Evolutionary conservation across 2,797 vertebrate species (phyloP), one percentile per base, ranked within the genome.

Genomic region (Anguilla pacifica): DNA sequence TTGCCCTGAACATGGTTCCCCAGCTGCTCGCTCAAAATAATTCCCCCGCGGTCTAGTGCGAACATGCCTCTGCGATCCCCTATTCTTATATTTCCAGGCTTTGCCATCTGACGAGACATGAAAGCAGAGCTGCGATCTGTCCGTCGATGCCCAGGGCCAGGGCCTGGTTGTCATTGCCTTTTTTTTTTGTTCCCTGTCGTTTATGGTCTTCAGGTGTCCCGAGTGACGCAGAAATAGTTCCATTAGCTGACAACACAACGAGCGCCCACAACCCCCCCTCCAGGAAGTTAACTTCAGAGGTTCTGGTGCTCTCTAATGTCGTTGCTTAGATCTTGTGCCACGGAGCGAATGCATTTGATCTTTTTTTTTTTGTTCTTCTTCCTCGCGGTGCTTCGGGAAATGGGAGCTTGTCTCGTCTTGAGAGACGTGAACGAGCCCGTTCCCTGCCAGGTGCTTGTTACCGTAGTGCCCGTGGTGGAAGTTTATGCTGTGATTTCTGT

Each of bases 101-200:
- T 53, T 86, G 6, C 25, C 39, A 61, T 86, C 77, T 59, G 3
- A 35, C 9, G 0, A 13, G 10, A 7, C 77, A 87, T 83, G 25
- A 79, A 51, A 89, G 86, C n/a, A 61, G 22, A 59, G 49, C 28
- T 57, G 53, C 72, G 61, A n/a, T 31, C 67, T 28, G 83, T 81
- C 31, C 35, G 17, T 53, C 5, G 4, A 28, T 15, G 35, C 43
- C 86, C 11, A 72, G 55, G 86, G 91, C 91, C 87, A 89, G 93
- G 93, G 92, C 89, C 92, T 77, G 84, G 61, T 87, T 90, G 82
- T 61, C 31, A 89, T 90, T 88, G 67, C 88, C 83, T 86, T 57
- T 31, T 79, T 57, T 90, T 64, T 35, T 74, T 59, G 85, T 92
- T 90, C 87, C 88, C 70, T 82, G 46, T 89, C 83, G 67, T 92